Conservation (phyloP, 2,113 vertebrate species). For the Spilogale gracilis region DNA sequence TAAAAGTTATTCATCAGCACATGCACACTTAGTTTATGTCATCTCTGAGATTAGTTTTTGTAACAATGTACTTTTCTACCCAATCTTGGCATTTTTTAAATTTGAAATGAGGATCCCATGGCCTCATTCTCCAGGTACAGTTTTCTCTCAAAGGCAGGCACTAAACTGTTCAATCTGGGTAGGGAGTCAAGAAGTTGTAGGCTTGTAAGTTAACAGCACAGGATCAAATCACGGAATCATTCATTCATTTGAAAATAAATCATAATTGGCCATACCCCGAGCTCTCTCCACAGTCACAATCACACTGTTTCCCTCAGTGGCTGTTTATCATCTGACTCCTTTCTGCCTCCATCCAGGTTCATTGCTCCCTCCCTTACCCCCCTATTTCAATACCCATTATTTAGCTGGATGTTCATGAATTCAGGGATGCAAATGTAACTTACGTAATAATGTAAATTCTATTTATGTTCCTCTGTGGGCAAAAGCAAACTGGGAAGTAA, state of each 20-base stretch:
- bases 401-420: background rate
- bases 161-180: background rate
- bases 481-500: background rate
- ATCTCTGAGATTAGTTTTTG: background rate
- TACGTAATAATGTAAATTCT: background rate
- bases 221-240: background rate
- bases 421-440: background rate
- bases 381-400: background rate
- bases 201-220: background rate
- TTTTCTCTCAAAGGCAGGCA: background rate
- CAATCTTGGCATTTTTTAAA: background rate
- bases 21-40: background rate
- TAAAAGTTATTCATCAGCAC: background rate
- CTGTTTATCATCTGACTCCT: background rate
- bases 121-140: background rate
- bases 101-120: background rate
- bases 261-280: background rate
- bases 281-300: accelerated
- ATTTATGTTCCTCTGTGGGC: background rate
- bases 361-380: no score
- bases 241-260: background rate
- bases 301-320: background rate
- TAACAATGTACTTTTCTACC: background rate
- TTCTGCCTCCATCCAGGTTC: background rate
- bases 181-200: background rate